Conservation (phyloP, 2,888 invertebrate species). For the Drosophila incognita region DNA sequence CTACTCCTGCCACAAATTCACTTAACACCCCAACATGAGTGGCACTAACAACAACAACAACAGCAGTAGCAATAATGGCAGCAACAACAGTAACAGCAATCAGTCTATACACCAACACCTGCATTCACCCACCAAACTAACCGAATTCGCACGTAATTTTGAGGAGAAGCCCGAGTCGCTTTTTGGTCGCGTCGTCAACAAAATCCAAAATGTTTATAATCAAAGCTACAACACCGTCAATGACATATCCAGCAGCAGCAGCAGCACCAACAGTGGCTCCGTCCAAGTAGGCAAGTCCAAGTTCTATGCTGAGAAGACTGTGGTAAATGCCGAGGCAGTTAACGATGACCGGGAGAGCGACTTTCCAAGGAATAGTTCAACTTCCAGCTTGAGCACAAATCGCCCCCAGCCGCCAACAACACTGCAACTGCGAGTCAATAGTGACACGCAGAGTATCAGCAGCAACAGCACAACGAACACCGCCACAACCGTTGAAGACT, state of each 20-base stretch:
- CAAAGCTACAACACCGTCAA: slow-evolving; percentile 84
- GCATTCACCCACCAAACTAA: slow-evolving; percentile 89
- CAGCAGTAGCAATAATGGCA: slow-evolving; percentile 38
- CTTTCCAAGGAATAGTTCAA: slow-evolving; percentile 54
- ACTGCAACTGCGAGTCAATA: slow-evolving; percentile 47
- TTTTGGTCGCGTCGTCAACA: slow-evolving; percentile 84
- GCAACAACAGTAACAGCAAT: slow-evolving; percentile 45
- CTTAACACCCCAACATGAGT: slow-evolving; percentile 53
- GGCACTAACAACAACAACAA: slow-evolving; percentile 34
- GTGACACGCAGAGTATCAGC: slow-evolving; percentile 50
- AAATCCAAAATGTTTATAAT: slow-evolving; percentile 85
- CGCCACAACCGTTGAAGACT: slow-evolving; percentile 67
- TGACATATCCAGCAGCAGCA: slow-evolving; percentile 77
- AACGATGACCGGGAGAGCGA: slow-evolving; percentile 23
- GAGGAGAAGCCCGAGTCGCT: slow-evolving; percentile 84
- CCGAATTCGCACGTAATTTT: slow-evolving; percentile 89
- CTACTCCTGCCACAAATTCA: slow-evolving; percentile 37
- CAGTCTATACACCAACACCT: slow-evolving; percentile 87
- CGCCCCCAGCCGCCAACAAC: slow-evolving; percentile 69
- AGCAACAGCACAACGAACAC: slow-evolving; percentile 52
- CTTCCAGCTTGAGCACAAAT: slow-evolving; percentile 50
- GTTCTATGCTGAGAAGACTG: slow-evolving; percentile 73
- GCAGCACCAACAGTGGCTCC: slow-evolving; percentile 17
- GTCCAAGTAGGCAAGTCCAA: slow-evolving; percentile 73
- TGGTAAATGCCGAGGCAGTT: neutral